Evolutionary conservation across 1,140 invertebrate species (phyloP).

Genomic region (Euwallacea fornicatus): DNA sequence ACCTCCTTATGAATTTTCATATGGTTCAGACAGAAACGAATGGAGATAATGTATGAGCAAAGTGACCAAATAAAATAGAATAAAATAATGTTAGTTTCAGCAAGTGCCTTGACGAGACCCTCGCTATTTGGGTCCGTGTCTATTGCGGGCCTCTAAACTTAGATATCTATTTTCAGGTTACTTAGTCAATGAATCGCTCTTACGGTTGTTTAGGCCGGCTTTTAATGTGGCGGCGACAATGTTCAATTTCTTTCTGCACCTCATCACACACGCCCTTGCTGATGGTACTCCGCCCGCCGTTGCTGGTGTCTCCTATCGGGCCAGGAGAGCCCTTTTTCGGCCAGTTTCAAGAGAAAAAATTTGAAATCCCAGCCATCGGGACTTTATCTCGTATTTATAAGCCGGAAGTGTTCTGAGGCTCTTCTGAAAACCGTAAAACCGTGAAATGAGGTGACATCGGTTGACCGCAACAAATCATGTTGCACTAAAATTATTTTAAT

Average conservation of each 20-base stretch:
- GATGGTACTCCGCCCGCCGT: slow-evolving; percentile 5
- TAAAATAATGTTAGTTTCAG: slow-evolving; percentile 8
- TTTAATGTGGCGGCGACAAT: slow-evolving; percentile 27
- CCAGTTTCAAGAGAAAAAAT: too few species aligned
- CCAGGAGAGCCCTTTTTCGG: too few species aligned
- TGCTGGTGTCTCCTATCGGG: too few species aligned
- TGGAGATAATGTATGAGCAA: not conserved
- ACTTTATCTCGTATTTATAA: not conserved
- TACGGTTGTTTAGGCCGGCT: slow-evolving; percentile 22
- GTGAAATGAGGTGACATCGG: slow-evolving; percentile 8
- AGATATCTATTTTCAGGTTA: slow-evolving; percentile 43
- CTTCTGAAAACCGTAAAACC: slow-evolving; percentile 3
- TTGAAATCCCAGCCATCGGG: too few species aligned
- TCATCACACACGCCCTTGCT: slow-evolving; percentile 32
- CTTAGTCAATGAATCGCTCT: slow-evolving; percentile 38
- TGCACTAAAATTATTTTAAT: slow-evolving; percentile 11
- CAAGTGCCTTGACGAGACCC: slow-evolving; percentile 11
- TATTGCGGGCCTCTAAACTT: slow-evolving; percentile 37
- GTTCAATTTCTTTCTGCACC: slow-evolving; percentile 36
- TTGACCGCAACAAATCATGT: slow-evolving; percentile 7
- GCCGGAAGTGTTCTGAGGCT: slow-evolving; percentile 1
- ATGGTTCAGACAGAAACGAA: not conserved
- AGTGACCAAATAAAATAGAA: slow-evolving; percentile 7
- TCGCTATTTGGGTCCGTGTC: slow-evolving; percentile 16
- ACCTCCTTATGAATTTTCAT: too few species aligned